These are phyloP conservation scores for Ochropleura plecta DNA, from an alignment of 2,888 invertebrate species.

Conservation along the genomic window DNA sequence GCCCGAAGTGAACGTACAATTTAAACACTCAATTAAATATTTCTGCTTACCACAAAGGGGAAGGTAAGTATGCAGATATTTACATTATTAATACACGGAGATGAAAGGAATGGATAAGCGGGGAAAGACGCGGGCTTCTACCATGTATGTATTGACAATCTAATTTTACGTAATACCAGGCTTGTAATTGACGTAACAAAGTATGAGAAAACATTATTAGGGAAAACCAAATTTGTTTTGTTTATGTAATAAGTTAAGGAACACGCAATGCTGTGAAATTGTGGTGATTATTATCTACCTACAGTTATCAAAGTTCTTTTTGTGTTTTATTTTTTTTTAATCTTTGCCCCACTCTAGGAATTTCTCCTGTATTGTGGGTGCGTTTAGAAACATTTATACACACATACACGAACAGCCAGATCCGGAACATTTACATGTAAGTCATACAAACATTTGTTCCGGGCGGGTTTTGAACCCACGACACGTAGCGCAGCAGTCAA, in stretches of 20 bases:
- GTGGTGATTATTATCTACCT: background rate
- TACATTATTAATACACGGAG: slow-evolving; percentile 53
- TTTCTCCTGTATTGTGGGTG: too few species aligned
- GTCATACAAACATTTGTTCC: too few species aligned
- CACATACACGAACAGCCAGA: too few species aligned
- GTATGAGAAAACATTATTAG: background rate
- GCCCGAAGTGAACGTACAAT: slow-evolving; percentile 26
- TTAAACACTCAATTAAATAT: slow-evolving; percentile 60
- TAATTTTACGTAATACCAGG: slow-evolving; percentile 35
- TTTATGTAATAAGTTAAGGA: background rate
- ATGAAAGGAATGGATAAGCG: slow-evolving; percentile 51
- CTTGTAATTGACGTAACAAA: slow-evolving; percentile 37
- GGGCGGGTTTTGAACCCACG: too few species aligned
- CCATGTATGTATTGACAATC: slow-evolving; percentile 27
- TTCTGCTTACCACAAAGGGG: slow-evolving; percentile 59
- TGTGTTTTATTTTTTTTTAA: too few species aligned
- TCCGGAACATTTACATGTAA: too few species aligned
- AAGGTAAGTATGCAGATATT: slow-evolving; percentile 49
- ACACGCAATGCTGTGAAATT: background rate
- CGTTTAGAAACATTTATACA: too few species aligned
- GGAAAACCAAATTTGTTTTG: slow-evolving; percentile 11
- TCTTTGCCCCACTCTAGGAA: too few species aligned
- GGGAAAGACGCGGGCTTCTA: background rate
- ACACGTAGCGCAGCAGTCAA: too few species aligned
- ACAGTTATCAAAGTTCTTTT: too few species aligned